Evolutionary conservation across 2,888 invertebrate species (phyloP), one percentile per base, ranked within the genome.

Genomic region (Dastarcus helophoroides): DNA sequence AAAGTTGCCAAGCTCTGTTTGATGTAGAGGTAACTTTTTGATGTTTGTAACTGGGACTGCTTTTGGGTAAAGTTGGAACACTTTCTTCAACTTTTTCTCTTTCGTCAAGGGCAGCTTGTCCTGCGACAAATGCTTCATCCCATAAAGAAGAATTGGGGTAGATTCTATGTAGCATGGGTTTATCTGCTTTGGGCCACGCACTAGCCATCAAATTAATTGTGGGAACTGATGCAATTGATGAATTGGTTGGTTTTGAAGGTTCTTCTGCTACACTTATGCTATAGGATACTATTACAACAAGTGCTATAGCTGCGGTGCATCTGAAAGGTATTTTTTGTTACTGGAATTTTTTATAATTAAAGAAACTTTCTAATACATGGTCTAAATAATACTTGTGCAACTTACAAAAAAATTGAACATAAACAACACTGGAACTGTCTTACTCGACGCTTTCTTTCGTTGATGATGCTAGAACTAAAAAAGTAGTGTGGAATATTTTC

Each of bases 361-460:
- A n/a, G n/a, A n/a, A n/a, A n/a, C n/a, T n/a, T n/a, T n/a, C n/a
- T n/a, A n/a, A n/a, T n/a, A n/a, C n/a, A n/a, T n/a, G n/a, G n/a
- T n/a, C n/a, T 4, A n/a, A 19, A n/a, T 6, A 7, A n/a, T 7
- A 19, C 6, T 19, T 7, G 19, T 6, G 19, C 24, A 39, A 72
- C 80, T 77, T 60, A 85, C 84, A 82, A 56, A 33, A 82, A 58
- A 6, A 68, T 64, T 3, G 75, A 66, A 46, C 79, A 79, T 24
- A 82, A 61, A 42, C 76, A 79, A 51, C 80, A 83, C 47, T 83
- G 81, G 48, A 79, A 75, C 47, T 69, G 69, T 27, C 65, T 60
- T 21, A 73, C 53, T 6, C 67, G 53, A 36, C 63, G 62, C 53
- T 67, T 67, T 47, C 71, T 65, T 38, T 58, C 55, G 13, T 65